Conservation (phyloP, 1,140 invertebrate genomes). For the Ooceraea biroi region DNA sequence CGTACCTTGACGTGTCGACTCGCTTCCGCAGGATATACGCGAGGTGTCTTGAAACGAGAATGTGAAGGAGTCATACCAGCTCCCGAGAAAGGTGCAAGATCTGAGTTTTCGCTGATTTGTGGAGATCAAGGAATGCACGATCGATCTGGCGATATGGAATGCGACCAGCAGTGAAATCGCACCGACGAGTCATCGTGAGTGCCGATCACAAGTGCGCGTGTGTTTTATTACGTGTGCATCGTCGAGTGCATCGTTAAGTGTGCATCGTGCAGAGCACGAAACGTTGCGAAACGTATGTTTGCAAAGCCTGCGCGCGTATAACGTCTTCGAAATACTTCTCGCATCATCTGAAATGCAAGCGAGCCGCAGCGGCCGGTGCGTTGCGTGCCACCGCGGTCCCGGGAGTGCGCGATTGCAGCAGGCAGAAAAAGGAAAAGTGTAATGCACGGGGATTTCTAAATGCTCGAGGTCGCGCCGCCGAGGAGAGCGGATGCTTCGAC, state of each 20-base stretch:
- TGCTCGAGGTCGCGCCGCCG: slow-evolving; percentile 44
- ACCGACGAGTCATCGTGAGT: not conserved
- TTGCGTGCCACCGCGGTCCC: slow-evolving; percentile 49
- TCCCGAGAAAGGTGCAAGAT: no score
- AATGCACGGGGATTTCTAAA: slow-evolving; percentile 57
- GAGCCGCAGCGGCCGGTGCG: slow-evolving; percentile 31
- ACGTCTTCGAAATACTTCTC: no score
- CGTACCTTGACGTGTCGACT: not conserved
- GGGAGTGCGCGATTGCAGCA: slow-evolving; percentile 46
- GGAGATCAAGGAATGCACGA: no score
- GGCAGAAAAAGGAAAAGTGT: slow-evolving; percentile 49
- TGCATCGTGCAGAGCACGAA: not conserved
- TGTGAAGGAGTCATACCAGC: no score
- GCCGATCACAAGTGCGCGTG: slow-evolving; percentile 30
- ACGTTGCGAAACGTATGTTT: no score
- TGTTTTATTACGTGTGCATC: no score
- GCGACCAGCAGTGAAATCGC: no score
- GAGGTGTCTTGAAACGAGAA: slow-evolving; percentile 12
- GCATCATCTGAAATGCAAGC: slow-evolving; percentile 4
- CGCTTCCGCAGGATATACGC: not conserved
- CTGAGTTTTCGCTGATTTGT: no score
- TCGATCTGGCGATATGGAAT: no score
- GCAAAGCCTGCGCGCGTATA: no score
- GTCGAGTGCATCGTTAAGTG: slow-evolving; percentile 31
- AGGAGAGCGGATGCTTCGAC: slow-evolving; percentile 25